Conservation (phyloP, 2,888 invertebrate genomes). For the Masnerella sp. region DNA sequence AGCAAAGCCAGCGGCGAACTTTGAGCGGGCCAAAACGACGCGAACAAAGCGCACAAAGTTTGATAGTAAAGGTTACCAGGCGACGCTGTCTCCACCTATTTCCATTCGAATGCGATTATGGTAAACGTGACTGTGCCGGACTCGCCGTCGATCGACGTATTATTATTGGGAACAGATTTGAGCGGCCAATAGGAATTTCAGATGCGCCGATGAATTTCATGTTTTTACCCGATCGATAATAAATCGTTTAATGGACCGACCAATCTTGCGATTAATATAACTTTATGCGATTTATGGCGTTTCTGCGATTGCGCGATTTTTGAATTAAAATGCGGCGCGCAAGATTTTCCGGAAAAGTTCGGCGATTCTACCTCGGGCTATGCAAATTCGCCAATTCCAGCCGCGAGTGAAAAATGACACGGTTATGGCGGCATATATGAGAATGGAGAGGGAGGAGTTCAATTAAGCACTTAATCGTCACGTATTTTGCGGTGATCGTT, state of each 20-base stretch:
- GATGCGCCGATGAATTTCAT: constrained; percentile 25
- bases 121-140: constrained; percentile 41
- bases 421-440: constrained; percentile 38
- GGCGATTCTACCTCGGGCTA: constrained; percentile 47
- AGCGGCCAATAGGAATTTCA: constrained; percentile 30
- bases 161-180: constrained; percentile 50
- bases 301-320: constrained; percentile 17
- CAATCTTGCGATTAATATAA: constrained; percentile 33
- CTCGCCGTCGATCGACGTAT: constrained; percentile 34
- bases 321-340: constrained; percentile 24
- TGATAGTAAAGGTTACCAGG: constrained; percentile 46
- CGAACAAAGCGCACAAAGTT: constrained; percentile 45
- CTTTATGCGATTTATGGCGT: constrained; percentile 39
- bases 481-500: constrained; percentile 8
- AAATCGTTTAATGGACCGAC: constrained; percentile 28
- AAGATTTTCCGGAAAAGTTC: constrained; percentile 36
- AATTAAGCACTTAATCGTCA: constrained; percentile 35
- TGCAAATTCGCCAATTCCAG: constrained; percentile 50
- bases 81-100: constrained; percentile 40
- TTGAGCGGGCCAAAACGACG: constrained; percentile 36
- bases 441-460: constrained; percentile 4
- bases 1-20: constrained; percentile 33
- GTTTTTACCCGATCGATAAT: constrained; percentile 22
- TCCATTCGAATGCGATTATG: constrained; percentile 52
- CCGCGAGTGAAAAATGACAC: constrained; percentile 46